Evolutionary conservation across 2,888 invertebrate genomes (phyloP), one percentile per base, ranked within the genome.

Genomic region (Sesia apiformis): DNA sequence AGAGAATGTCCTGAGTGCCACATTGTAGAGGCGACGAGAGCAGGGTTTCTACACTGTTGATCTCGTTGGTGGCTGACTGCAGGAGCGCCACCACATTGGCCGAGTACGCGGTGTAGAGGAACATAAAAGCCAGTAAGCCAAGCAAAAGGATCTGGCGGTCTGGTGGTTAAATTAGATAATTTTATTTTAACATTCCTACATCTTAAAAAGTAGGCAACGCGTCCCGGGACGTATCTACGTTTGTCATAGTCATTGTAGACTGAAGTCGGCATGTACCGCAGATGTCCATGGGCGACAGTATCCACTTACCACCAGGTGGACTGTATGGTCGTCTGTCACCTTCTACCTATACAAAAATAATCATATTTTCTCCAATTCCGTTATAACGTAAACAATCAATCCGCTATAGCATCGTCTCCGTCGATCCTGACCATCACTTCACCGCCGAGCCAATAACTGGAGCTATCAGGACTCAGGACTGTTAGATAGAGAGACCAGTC

Each of bases 401-500:
- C 41, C 92, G 93, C 43, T 97, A 96, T 83, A 94, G 94, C 57
- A 96, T 97, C 63, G 93, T 94, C 63, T 95, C 96, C 2, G 97
- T 97, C 0, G 96, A 97, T 75, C 93, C 94, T 0, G 93, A 94
- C 60, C 94, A 94, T 38, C 93, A 93, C 66, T 97, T 97, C 82
- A 91, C 89, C 60, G 95, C 99, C 60, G 96, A 98, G 72, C 90
- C 94, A 3, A 90, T 91, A 49, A 93, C 94, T 0, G 98, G 98
- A 4, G 90, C 93, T 51, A 94, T 98, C 66, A 92, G 93, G 58
- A 96, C 96, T 3, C 94, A 4, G 92, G 92, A 51, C 86, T 88
- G 41, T 84, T 98, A 67, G 98, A 99, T 78, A 94, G 97, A 68
- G 98, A 99, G 82, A 90, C 91, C 4, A 93, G 92, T 60, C 93